phyloP scores from a whole-genome alignment of 2,113 vertebrate species.

The Hemicordylus capensis region DNA sequence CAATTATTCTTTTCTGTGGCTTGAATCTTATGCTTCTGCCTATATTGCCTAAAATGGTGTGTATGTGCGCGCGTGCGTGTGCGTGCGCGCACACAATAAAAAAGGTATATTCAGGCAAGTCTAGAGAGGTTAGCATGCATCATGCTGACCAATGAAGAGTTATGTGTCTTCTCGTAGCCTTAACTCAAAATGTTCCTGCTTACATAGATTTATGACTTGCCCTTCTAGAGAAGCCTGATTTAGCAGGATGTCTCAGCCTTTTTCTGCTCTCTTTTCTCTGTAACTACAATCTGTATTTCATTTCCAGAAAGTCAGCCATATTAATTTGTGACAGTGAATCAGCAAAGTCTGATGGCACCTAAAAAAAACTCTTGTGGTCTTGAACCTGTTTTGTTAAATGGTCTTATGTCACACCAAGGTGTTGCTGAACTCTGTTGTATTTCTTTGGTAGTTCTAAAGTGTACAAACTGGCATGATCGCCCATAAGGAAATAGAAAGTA shows the following conservation, averaged over 20 bases:
- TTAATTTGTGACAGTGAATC: neutral
- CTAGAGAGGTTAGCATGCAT: neutral
- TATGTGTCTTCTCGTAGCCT: neutral
- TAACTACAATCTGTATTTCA: neutral
- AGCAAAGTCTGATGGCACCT: neutral
- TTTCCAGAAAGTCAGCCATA: neutral
- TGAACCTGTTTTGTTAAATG: neutral
- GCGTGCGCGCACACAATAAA: no score
- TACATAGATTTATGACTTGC: neutral
- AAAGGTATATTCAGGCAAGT: neutral
- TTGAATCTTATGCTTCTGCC: no score
- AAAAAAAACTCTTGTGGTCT: neutral
- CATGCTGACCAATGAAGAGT: neutral
- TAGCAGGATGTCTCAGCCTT: neutral
- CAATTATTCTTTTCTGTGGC: no score
- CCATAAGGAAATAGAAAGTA: no score
- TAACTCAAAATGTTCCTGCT: neutral
- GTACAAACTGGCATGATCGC: no score
- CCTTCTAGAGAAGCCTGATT: neutral
- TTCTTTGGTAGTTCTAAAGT: neutral
- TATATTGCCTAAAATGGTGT: no score
- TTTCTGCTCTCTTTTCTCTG: neutral
- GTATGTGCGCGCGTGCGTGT: no score
- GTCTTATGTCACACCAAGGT: neutral
- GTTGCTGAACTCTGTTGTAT: neutral